Evolutionary conservation across 2,113 vertebrate species (phyloP).

Genomic region (Capreolus pygargus): DNA sequence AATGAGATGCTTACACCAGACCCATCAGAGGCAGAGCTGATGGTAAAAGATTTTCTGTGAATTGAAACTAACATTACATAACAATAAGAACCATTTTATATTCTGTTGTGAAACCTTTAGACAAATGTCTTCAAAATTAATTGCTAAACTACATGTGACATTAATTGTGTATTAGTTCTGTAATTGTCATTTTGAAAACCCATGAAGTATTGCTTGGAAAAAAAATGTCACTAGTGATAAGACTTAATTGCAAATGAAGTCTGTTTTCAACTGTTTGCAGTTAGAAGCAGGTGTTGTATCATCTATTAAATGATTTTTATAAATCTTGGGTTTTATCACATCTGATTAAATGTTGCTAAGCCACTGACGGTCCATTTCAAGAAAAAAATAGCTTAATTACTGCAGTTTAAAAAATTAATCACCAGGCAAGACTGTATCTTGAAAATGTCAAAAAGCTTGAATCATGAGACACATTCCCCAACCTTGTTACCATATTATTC

Average conservation of each 20-base stretch:
- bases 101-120: slow-evolving; percentile 79
- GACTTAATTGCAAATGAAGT: slow-evolving; percentile 85
- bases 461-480: slow-evolving; percentile 61
- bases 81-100: slow-evolving; percentile 80
- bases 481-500: slow-evolving; percentile 65
- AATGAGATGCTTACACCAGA: slow-evolving; percentile 17
- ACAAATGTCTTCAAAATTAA: slow-evolving; percentile 85
- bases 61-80: slow-evolving; percentile 75
- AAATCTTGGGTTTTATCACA: slow-evolving; percentile 82
- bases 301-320: slow-evolving; percentile 83
- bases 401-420: slow-evolving; percentile 62
- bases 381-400: slow-evolving; percentile 73
- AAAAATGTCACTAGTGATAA: slow-evolving; percentile 85
- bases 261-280: slow-evolving; percentile 83
- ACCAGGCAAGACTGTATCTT: slow-evolving; percentile 48
- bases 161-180: slow-evolving; percentile 85
- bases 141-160: slow-evolving; percentile 85
- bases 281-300: slow-evolving; percentile 82
- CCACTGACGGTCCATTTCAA: slow-evolving; percentile 74
- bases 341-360: slow-evolving; percentile 81
- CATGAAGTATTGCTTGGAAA: slow-evolving; percentile 82
- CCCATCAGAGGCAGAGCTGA: slow-evolving; percentile 24
- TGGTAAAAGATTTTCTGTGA: slow-evolving; percentile 43
- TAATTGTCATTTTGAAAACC: slow-evolving; percentile 86
- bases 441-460: slow-evolving; percentile 66